These are phyloP conservation scores for Gryllus bimaculatus DNA, from an alignment of 1,140 invertebrate species.

Conservation along the genomic window DNA sequence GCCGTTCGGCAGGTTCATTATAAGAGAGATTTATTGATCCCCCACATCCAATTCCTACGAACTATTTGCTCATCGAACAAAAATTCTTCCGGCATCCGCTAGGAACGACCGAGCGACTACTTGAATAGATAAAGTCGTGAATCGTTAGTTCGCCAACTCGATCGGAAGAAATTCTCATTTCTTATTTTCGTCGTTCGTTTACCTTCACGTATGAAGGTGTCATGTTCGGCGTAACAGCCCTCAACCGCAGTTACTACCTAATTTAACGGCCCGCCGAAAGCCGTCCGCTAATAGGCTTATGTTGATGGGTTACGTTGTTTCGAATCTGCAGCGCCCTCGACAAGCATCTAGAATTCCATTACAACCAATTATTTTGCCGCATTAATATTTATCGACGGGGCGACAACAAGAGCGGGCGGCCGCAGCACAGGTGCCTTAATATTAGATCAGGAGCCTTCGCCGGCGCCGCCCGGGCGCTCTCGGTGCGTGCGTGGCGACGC, in stretches of 20 bases:
- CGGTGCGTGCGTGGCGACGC: too few relatives aligned
- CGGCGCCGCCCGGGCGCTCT: too few relatives aligned
- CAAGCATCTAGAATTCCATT: neutral
- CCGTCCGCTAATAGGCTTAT: neutral
- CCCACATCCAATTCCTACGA: too few relatives aligned
- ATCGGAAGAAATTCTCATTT: neutral
- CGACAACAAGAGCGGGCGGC: neutral
- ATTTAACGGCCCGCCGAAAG: neutral
- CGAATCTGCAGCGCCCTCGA: neutral
- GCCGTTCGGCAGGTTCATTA: too few relatives aligned
- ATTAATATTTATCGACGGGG: slow-evolving; percentile 1
- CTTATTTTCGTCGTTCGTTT: neutral
- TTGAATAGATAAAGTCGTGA: neutral
- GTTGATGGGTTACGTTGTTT: neutral
- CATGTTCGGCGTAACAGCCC: too few relatives aligned
- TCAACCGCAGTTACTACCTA: neutral
- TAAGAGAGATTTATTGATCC: too few relatives aligned
- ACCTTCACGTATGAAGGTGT: neutral
- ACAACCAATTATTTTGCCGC: neutral
- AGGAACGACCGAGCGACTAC: neutral
- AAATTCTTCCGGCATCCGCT: neutral
- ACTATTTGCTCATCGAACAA: neutral
- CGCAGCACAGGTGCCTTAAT: neutral
- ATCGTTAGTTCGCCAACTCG: neutral
- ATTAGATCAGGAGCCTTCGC: neutral